Conservation (phyloP, 2,797 vertebrate genomes). For the Oreochromis grahami region DNA sequence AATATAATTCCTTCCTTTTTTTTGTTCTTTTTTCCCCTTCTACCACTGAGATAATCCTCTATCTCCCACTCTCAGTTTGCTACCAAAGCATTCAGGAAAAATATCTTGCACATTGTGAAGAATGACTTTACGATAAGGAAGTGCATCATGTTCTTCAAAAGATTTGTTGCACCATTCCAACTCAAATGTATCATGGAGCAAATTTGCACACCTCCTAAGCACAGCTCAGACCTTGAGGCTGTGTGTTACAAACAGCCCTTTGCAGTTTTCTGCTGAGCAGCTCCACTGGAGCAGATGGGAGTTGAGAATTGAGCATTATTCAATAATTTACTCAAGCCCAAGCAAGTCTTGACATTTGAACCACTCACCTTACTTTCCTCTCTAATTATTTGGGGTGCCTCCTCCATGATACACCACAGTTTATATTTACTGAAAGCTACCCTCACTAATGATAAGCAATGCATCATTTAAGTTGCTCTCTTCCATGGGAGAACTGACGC, state of each 20-base stretch:
- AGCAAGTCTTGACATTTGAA: slow-evolving; percentile 20
- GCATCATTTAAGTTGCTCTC: background rate
- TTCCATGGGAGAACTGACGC: background rate
- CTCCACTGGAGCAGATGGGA: slow-evolving; percentile 30
- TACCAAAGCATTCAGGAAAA: slow-evolving; percentile 2
- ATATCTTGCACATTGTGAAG: background rate
- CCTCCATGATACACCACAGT: background rate
- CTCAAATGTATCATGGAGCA: slow-evolving; percentile 4
- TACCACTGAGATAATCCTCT: slow-evolving; percentile 2
- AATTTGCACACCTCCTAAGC: slow-evolving; percentile 3
- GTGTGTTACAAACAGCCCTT: slow-evolving; percentile 10
- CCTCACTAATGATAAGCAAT: slow-evolving; percentile 23
- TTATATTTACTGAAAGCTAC: slow-evolving; percentile 3
- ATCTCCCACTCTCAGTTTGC: slow-evolving; percentile 2
- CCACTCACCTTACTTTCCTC: slow-evolving; percentile 11
- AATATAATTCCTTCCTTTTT: background rate
- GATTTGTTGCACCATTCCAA: slow-evolving; percentile 8
- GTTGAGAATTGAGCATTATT: slow-evolving; percentile 34
- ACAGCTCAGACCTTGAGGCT: slow-evolving; percentile 24
- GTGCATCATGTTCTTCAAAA: slow-evolving; percentile 11
- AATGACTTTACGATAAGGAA: background rate
- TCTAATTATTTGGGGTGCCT: slow-evolving; percentile 9
- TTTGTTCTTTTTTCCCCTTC: background rate
- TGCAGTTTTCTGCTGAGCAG: slow-evolving; percentile 20
- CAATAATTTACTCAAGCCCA: slow-evolving; percentile 15